Evolutionary conservation across 2,113 vertebrate species (phyloP).

Genomic region (Tenebrosternarchus preto): DNA sequence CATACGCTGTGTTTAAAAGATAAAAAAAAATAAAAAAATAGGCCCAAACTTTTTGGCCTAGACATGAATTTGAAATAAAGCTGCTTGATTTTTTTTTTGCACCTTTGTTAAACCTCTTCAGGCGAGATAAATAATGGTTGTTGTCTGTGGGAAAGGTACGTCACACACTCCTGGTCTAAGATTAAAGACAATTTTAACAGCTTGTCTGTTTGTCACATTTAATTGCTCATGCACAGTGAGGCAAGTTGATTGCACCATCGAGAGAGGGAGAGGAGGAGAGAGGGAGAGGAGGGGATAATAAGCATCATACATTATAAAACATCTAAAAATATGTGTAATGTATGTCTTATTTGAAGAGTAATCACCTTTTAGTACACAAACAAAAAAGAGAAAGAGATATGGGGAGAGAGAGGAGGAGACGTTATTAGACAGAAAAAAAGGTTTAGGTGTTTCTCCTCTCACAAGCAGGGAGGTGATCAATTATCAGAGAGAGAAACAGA

Average conservation of each 20-base stretch:
- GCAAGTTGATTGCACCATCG: slow-evolving; percentile 4
- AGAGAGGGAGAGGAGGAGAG: neutral
- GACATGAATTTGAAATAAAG: neutral
- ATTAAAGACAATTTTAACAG: slow-evolving; percentile 40
- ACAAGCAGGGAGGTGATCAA: no score
- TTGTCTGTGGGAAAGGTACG: slow-evolving; percentile 5
- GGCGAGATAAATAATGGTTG: neutral
- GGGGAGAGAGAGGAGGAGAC: no score
- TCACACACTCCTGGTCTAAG: slow-evolving; percentile 18
- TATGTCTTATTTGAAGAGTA: no score
- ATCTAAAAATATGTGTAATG: no score
- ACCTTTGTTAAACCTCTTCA: neutral
- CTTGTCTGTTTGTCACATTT: slow-evolving; percentile 41
- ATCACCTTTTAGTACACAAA: no score
- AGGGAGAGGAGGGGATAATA: no score
- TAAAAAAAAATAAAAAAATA: no score
- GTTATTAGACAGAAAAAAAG: no score
- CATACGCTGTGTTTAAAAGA: neutral
- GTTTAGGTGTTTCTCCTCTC: neutral
- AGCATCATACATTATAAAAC: no score
- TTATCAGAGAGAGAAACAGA: neutral
- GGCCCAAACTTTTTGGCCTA: neutral
- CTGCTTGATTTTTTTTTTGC: neutral
- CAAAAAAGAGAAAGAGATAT: no score
- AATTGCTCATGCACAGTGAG: slow-evolving; percentile 26